Conservation (phyloP, 2,888 invertebrate species). For the Trachelus troglodyta region DNA sequence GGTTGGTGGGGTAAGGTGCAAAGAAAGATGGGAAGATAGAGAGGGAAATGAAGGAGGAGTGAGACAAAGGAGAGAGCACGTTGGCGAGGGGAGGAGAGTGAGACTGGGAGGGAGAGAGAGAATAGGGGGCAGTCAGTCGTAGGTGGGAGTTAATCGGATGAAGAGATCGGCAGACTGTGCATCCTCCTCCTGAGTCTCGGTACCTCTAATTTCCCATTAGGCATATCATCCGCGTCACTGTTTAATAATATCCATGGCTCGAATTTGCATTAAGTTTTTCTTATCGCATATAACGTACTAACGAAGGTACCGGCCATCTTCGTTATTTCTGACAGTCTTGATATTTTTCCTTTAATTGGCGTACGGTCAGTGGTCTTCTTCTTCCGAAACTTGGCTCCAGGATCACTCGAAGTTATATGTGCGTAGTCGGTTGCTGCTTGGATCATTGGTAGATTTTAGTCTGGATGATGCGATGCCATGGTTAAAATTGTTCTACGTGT, state of each 20-base stretch:
- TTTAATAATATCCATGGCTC: neutral
- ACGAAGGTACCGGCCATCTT: neutral
- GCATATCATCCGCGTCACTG: neutral
- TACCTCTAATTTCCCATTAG: neutral
- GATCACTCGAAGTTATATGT: neutral
- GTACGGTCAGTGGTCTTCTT: neutral
- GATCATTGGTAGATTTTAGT: neutral
- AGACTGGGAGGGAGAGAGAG: neutral
- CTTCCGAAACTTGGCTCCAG: neutral
- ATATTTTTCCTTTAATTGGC: neutral
- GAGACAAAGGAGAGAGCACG: neutral
- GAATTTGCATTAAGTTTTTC: neutral
- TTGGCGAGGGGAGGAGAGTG: constrained; percentile 10
- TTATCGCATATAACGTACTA: neutral
- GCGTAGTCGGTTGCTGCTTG: neutral
- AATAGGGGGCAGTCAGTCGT: constrained; percentile 18
- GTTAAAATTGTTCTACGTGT: neutral
- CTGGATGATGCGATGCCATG: neutral
- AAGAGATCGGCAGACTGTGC: constrained; percentile 58
- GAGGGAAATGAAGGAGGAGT: neutral
- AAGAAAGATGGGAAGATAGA: neutral
- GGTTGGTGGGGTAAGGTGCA: neutral
- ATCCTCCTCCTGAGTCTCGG: constrained; percentile 45
- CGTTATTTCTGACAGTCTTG: neutral
- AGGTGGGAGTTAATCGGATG: constrained; percentile 57